Base-by-base conservation (phyloP, 2,113 vertebrate genomes). In the Myrmophylax atrothorax region DNA sequence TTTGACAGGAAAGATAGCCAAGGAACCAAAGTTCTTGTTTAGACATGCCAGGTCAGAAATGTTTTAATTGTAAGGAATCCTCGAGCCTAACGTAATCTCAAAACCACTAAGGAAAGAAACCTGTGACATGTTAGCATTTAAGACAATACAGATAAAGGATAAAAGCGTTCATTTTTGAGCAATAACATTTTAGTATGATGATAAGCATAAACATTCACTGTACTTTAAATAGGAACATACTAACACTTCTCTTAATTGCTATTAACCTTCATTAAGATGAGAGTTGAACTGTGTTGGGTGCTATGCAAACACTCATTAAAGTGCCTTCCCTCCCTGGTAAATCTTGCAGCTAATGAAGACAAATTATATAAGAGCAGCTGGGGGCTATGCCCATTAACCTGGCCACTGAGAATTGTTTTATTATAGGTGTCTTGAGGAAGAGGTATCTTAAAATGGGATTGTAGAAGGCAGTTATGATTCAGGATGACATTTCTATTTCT, bases 251-350 rank as follows among this genome's bases (percentile, higher is more conserved):
- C 19, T 83, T 90, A 90, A 90, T 88, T 90, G 67, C 50, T 90
- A 8, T 83, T 88, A 93, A 74, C 90, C 59, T 90, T 88, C 35
- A 74, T 90, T 81, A 81, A 85, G 72, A 77, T 35, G 67, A 70
- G 90, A 92, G 40, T 49, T 85, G 79, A 92, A 46, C 70, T 83
- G n/a, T 29, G 55, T 14, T 90, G 79, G 75, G 72, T 52, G 72
- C 90, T 84, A 28, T n/a, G 52, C 79, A 88, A 88, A 90, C 63
- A 58, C n/a, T 83, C 18, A 11, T 77, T 88, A 33, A 93, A 77
- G 42, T 62, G 46, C n/a, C 37, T 90, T 87, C 52, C 58, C 38
- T 86, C 18, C 73, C 68, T 66, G 50, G 20, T 69, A 85, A 74
- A 84, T 81, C 76, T 70, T 89, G 55, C 42, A 25, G 50, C 8